These are phyloP conservation scores for Panopea generosa DNA, from an alignment of 2,888 invertebrate genomes.

Conservation along the genomic window DNA sequence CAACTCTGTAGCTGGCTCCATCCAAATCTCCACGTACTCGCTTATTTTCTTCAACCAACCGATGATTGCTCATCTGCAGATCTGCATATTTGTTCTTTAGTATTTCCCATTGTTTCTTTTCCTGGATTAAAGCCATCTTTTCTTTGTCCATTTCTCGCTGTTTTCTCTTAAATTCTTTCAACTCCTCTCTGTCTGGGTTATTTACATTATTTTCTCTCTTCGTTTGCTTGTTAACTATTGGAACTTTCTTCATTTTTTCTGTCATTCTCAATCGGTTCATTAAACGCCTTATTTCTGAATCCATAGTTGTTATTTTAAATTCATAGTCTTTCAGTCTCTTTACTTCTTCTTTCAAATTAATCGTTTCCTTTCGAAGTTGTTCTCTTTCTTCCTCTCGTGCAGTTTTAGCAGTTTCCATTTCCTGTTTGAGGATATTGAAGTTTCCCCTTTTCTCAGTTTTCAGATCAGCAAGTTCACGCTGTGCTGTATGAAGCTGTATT, in stretches of 20 bases:
- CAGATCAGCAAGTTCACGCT: slow-evolving; percentile 46
- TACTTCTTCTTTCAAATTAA: slow-evolving; percentile 46
- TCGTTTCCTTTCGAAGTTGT: slow-evolving; percentile 52
- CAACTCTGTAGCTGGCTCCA: slow-evolving; percentile 42
- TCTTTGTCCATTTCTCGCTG: slow-evolving; percentile 49
- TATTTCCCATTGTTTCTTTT: slow-evolving; percentile 59
- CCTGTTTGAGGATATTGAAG: slow-evolving; percentile 40
- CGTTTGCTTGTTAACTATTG: slow-evolving; percentile 1
- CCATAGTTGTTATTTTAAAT: slow-evolving; percentile 58
- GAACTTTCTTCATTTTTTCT: slow-evolving; percentile 37
- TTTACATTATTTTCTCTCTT: slow-evolving; percentile 10
- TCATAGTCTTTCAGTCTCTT: slow-evolving; percentile 54
- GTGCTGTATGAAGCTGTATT: slow-evolving; percentile 41
- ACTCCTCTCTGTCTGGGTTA: slow-evolving; percentile 30
- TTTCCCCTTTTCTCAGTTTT: slow-evolving; percentile 47
- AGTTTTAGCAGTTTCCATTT: slow-evolving; percentile 53
- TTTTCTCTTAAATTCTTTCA: slow-evolving; percentile 42
- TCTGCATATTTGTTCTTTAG: slow-evolving; percentile 50
- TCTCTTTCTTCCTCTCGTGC: slow-evolving; percentile 51
- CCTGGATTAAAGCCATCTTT: slow-evolving; percentile 55
- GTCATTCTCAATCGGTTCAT: slow-evolving; percentile 53
- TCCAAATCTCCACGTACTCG: slow-evolving; percentile 53
- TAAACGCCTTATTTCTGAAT: slow-evolving; percentile 50
- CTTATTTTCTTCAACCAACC: slow-evolving; percentile 54
- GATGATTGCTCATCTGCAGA: slow-evolving; percentile 38